phyloP scores from a whole-genome alignment of 2,888 invertebrate genomes.

The Caenorhabditis uteleia region DNA sequence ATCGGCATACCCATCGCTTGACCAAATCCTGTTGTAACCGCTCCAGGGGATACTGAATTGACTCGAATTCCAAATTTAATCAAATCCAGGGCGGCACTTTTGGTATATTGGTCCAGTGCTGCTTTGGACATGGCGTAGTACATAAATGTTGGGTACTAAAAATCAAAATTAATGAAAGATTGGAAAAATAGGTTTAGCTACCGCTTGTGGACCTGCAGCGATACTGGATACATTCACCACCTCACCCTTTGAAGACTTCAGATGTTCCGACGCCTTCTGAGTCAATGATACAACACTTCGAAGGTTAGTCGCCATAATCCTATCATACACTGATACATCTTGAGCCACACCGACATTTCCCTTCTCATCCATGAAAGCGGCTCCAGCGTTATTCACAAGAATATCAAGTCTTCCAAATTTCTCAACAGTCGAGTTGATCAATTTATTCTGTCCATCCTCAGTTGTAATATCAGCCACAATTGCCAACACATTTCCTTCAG shows the following conservation, averaged over 20 bases:
- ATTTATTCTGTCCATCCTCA: constrained; percentile 10
- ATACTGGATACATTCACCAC: constrained; percentile 34
- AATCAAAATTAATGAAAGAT: neutral
- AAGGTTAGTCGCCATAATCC: too few species aligned
- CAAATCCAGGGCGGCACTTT: constrained; percentile 12
- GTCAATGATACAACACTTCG: constrained; percentile 6
- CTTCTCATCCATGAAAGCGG: neutral
- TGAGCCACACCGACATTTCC: neutral
- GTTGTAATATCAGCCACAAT: constrained; percentile 20
- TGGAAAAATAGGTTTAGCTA: neutral
- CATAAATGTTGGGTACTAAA: constrained; percentile 9
- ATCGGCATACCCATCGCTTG: constrained; percentile 16
- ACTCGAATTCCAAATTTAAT: constrained; percentile 8
- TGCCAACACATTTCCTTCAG: constrained; percentile 6
- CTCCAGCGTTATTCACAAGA: constrained; percentile 7
- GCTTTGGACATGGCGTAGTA: constrained; percentile 26
- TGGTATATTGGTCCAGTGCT: constrained; percentile 23
- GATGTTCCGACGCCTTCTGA: constrained; percentile 23
- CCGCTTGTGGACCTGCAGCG: constrained; percentile 11
- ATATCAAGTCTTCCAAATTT: constrained; percentile 30
- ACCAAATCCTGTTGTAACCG: constrained; percentile 12
- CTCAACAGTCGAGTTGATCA: constrained; percentile 10
- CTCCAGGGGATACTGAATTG: constrained; percentile 16
- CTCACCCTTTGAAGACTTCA: constrained; percentile 33
- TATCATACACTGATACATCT: constrained; percentile 4